Evolutionary conservation across 2,113 vertebrate species (phyloP).

Genomic region (Prionailurus bengalensis): DNA sequence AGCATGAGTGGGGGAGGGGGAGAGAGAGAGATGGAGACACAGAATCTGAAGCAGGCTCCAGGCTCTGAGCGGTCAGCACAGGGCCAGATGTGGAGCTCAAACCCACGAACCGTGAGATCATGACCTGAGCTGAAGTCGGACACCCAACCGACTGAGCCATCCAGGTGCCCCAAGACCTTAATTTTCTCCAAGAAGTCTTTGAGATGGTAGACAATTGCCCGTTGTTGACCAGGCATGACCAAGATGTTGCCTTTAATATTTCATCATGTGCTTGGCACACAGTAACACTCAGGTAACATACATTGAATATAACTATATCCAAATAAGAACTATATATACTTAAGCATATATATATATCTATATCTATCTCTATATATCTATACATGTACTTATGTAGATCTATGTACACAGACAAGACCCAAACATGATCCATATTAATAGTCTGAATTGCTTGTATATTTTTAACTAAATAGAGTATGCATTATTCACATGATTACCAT

Average conservation of each 20-base stretch:
- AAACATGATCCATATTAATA: neutral
- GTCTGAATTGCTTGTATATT: neutral
- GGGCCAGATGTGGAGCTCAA: too few relatives aligned
- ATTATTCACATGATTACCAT: conserved; percentile 12
- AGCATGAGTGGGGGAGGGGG: too few relatives aligned
- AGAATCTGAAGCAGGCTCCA: too few relatives aligned
- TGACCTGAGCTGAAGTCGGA: too few relatives aligned
- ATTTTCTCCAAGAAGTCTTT: conserved; percentile 24
- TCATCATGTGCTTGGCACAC: neutral
- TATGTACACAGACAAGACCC: neutral
- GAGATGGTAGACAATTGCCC: neutral
- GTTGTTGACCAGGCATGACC: neutral
- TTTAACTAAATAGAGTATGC: conserved; percentile 33
- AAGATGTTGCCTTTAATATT: conserved; percentile 19
- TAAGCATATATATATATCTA: neutral
- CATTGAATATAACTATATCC: neutral
- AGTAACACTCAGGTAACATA: neutral
- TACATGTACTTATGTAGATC: neutral
- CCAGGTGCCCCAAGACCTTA: neutral
- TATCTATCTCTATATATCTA: rapidly evolving
- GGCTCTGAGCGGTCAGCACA: too few relatives aligned
- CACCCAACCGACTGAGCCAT: too few relatives aligned
- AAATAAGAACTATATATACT: neutral
- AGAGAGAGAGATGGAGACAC: too few relatives aligned
- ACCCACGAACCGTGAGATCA: too few relatives aligned